Evolutionary conservation across 1,140 invertebrate genomes (phyloP).

Genomic region (Aradophagus sp.): DNA sequence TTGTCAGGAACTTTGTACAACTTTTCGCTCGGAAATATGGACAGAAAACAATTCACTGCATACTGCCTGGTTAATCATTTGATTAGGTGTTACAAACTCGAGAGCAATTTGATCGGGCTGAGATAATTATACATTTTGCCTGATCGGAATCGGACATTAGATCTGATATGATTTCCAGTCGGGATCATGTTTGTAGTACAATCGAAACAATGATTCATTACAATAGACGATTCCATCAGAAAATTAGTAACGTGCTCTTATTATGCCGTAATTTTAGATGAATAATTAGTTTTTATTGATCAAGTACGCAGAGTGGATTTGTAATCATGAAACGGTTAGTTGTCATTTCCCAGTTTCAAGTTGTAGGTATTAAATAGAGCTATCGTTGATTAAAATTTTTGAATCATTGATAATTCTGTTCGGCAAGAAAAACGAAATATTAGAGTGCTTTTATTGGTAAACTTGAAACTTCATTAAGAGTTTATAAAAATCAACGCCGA

Average conservation of each 20-base stretch:
- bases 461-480: conserved; percentile 11
- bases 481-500: conserved; percentile 20
- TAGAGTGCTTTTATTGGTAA: too few species aligned
- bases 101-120: conserved; percentile 25
- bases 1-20: too few species aligned
- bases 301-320: too few species aligned
- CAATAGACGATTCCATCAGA: conserved; percentile 7
- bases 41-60: neutral
- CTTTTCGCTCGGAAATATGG: too few species aligned
- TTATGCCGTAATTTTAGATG: too few species aligned
- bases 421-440: too few species aligned
- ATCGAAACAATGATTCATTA: conserved; percentile 37
- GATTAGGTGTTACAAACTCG: conserved; percentile 24
- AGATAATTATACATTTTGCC: conserved; percentile 40
- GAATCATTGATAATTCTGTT: too few species aligned
- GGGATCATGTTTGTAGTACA: conserved; percentile 16
- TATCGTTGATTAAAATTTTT: too few species aligned
- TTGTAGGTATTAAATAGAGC: too few species aligned
- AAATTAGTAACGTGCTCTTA: conserved; percentile 13
- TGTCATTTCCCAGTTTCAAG: too few species aligned
- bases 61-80: neutral
- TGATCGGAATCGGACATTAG: conserved; percentile 39
- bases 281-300: too few species aligned
- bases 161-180: conserved; percentile 37
- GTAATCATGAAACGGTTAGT: too few species aligned